Conservation (phyloP, 2,888 invertebrate genomes). For the Arrhopalites spinosus region DNA sequence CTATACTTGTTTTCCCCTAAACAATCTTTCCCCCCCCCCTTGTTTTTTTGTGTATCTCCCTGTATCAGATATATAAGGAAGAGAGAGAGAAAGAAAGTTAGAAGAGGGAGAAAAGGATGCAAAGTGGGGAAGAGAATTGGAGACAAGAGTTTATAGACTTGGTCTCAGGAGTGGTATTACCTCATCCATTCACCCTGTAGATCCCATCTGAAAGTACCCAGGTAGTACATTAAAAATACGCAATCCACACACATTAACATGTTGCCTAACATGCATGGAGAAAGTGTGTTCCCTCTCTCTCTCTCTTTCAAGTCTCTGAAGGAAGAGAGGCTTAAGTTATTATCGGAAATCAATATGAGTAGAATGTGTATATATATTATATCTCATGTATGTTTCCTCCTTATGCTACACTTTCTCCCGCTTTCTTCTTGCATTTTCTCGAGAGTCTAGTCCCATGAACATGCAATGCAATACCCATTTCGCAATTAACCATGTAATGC, state of each 20-base stretch:
- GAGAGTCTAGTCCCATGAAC: not conserved
- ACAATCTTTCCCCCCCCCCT: too few relatives aligned
- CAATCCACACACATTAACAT: constrained; percentile 42
- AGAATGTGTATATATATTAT: too few relatives aligned
- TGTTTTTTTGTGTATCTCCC: too few relatives aligned
- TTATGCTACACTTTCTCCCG: constrained; percentile 13
- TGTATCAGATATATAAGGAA: too few relatives aligned
- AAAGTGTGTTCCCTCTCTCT: too few relatives aligned
- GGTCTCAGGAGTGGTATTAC: constrained; percentile 42
- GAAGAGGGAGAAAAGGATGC: too few relatives aligned
- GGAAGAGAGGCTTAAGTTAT: constrained; percentile 29
- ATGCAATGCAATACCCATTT: constrained; percentile 28
- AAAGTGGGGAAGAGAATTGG: constrained; percentile 12
- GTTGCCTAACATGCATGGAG: constrained; percentile 3
- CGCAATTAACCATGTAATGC: constrained; percentile 36
- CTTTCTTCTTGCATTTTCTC: not conserved
- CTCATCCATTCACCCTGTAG: constrained; percentile 35
- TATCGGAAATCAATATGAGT: constrained; percentile 43
- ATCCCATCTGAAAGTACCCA: constrained; percentile 12
- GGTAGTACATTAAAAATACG: constrained; percentile 37
- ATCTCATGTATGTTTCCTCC: too few relatives aligned
- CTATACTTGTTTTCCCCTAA: too few relatives aligned
- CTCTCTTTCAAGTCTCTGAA: constrained; percentile 30
- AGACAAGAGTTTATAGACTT: constrained; percentile 21
- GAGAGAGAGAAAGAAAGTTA: too few relatives aligned